Evolutionary conservation across 2,888 invertebrate genomes (phyloP).

Genomic region (Drosophila picticornis): DNA sequence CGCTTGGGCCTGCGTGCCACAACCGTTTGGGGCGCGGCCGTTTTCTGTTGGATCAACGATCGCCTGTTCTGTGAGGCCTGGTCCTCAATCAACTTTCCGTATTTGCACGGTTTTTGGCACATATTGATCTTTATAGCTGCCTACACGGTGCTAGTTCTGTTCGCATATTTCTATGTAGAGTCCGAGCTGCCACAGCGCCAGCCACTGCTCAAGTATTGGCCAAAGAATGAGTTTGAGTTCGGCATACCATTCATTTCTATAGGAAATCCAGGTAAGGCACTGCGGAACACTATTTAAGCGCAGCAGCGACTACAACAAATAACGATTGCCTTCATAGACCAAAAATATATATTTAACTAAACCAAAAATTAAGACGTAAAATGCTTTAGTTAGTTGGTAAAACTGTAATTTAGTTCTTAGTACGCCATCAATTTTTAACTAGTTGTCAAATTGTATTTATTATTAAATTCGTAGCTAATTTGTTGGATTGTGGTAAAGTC

Average conservation of each 20-base stretch:
- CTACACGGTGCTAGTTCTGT: slow-evolving; percentile 91
- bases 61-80: slow-evolving; percentile 92
- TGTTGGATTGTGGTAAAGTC: slow-evolving; percentile 53
- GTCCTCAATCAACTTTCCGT: slow-evolving; percentile 92
- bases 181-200: slow-evolving; percentile 90
- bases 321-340: slow-evolving; percentile 40
- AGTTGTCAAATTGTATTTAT: slow-evolving; percentile 28
- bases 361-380: slow-evolving; percentile 32
- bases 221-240: slow-evolving; percentile 90
- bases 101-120: slow-evolving; percentile 94
- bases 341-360: slow-evolving; percentile 23
- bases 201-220: slow-evolving; percentile 91
- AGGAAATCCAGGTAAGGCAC: slow-evolving; percentile 86
- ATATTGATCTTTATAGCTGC: slow-evolving; percentile 92
- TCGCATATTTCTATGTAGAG: slow-evolving; percentile 91
- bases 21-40: slow-evolving; percentile 89
- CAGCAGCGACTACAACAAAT: slow-evolving; percentile 5
- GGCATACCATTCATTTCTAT: slow-evolving; percentile 91
- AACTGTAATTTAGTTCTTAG: slow-evolving; percentile 29
- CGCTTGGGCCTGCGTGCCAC: slow-evolving; percentile 90
- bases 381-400: slow-evolving; percentile 51
- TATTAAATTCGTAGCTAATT: slow-evolving; percentile 34
- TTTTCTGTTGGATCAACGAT: slow-evolving; percentile 92
- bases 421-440: slow-evolving; percentile 31
- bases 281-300: slow-evolving; percentile 66